phyloP scores from a whole-genome alignment of 2,797 vertebrate species.

The Hydrolagus colliei region DNA sequence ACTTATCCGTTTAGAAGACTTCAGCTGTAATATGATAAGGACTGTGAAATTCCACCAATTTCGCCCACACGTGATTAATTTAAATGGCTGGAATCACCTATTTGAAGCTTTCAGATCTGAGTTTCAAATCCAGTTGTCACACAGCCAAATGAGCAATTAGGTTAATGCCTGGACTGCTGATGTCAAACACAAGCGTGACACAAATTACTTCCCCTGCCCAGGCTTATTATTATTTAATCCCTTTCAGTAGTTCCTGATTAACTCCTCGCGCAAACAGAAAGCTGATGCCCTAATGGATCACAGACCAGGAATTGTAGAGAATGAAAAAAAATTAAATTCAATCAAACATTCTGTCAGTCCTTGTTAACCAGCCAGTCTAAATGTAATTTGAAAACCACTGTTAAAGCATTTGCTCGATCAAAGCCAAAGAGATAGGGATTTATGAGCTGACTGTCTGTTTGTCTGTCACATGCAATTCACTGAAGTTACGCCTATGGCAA shows the following conservation, averaged over 20 bases:
- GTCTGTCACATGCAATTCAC: neutral
- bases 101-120: conserved; percentile 10
- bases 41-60: conserved; percentile 22
- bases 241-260: conserved; percentile 10
- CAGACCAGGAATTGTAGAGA: neutral
- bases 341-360: neutral
- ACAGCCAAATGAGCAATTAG: conserved; percentile 35
- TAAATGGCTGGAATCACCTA: conserved; percentile 6
- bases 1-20: conserved; percentile 10
- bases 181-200: conserved; percentile 31
- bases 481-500: too few species aligned
- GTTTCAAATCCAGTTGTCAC: conserved; percentile 20
- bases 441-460: neutral
- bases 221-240: conserved; percentile 21
- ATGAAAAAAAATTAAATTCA: conserved; percentile 8
- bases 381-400: neutral
- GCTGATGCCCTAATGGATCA: neutral
- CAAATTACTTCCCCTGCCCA: conserved; percentile 21
- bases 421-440: neutral
- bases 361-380: conserved; percentile 9
- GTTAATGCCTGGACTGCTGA: conserved; percentile 36
- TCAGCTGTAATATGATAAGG: conserved; percentile 14
- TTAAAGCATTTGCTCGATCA: neutral
- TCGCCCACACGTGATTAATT: conserved; percentile 25
- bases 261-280: conserved; percentile 30